Conservation (phyloP, 1,140 invertebrate species). For the Drosophila bifasciata region DNA sequence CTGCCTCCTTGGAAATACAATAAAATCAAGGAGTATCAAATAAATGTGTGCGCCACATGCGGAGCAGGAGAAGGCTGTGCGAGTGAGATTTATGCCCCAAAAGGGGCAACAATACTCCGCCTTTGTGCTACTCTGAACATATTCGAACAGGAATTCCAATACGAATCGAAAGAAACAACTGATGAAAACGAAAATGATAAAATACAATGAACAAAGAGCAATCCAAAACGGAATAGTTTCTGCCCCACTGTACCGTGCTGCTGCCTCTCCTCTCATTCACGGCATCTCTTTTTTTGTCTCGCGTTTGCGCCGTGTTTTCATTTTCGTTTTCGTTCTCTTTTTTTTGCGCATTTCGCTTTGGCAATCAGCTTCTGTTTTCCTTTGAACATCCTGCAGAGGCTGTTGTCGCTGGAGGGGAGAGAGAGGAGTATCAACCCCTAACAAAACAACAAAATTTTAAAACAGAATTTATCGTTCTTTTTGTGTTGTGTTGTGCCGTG, state of each 20-base stretch:
- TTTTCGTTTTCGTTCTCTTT: constrained; percentile 17
- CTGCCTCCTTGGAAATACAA: constrained; percentile 29
- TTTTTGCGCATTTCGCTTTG: constrained; percentile 73
- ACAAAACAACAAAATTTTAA: constrained; percentile 53
- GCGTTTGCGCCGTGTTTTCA: constrained; percentile 75
- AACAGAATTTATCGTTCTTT: constrained; percentile 44
- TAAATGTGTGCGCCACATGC: constrained; percentile 61
- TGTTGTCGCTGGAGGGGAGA: background rate
- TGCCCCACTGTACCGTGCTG: too few relatives aligned
- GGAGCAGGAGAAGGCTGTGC: background rate
- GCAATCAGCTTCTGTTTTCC: constrained; percentile 62
- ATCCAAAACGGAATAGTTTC: too few relatives aligned
- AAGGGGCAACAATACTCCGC: constrained; percentile 34
- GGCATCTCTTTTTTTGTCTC: constrained; percentile 68
- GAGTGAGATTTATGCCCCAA: too few relatives aligned
- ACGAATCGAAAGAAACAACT: too few relatives aligned
- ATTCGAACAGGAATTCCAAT: too few relatives aligned
- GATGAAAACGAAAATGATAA: too few relatives aligned
- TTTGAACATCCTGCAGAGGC: constrained; percentile 66
- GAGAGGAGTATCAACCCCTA: constrained; percentile 39
- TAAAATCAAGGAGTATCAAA: constrained; percentile 29
- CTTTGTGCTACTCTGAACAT: constrained; percentile 12
- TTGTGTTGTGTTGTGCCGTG: constrained; percentile 26
- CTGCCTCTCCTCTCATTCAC: constrained; percentile 3
- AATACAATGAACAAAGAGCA: too few relatives aligned